Base-by-base conservation (phyloP, 1,140 invertebrate genomes). In the Copidosoma floridanum region DNA sequence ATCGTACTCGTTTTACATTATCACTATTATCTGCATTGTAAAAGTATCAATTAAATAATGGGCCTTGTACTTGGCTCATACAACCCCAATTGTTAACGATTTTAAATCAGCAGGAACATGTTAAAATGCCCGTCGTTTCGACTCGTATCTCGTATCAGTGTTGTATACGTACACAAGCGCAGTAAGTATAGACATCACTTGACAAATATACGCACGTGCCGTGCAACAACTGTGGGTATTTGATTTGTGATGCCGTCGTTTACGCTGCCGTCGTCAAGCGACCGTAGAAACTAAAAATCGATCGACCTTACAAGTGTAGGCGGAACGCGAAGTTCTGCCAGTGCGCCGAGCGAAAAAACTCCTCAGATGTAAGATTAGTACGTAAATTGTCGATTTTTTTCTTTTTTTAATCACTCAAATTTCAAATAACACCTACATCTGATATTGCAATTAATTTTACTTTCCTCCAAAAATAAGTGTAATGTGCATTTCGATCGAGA, bases 211-310 rank as follows among this genome's bases (percentile, higher is more conserved):
- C n/a, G n/a, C n/a, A n/a, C n/a, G n/a, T n/a, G n/a, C n/a, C n/a
- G n/a, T n/a, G n/a, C n/a, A n/a, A n/a, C n/a, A n/a, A n/a, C n/a
- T 48, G 16, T 20, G 27, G 4, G 27, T 4, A 41, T 26, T 8
- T 20, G 27, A 3, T 40, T 18, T 57, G 12, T 32, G 6, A 32
- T 57, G 16, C n/a, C 21, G 23, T n/a, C n/a, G 48, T 48, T 57
- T 57, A 32, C 54, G 38, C 48, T 32, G 4, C 24, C 20, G 47
- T 37, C 62, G 65, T 67, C 65, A 67, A 64, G 69, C 71, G 68
- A 55, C 64, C 64, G 63, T 59, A 68, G 64, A 69, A 66, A 65
- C 52, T 48, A 64, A 64, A 43, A 65, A 73, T 72, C 71, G 72
- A 73, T 56, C 70, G 66, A 52, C 55, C 57, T 61, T 46, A 46